Base-by-base conservation (phyloP, 1,140 invertebrate species). In the Helicorthomorpha holstii region DNA sequence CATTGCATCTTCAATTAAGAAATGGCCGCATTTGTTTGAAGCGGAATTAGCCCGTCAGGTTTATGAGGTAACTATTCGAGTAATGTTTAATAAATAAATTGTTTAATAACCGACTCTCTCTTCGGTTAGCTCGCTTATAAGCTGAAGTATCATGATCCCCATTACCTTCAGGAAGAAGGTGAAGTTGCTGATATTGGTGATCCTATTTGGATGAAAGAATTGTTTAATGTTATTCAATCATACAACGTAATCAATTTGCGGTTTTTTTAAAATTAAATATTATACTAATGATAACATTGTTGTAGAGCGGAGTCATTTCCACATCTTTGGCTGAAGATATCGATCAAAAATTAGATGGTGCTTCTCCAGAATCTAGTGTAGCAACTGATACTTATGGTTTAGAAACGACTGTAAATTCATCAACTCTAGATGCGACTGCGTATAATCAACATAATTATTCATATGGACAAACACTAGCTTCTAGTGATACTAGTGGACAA, bases 81-180 rank as follows among this genome's bases (percentile, higher is more conserved):
- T 7, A 34, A 34, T 34, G 29, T 34, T 16, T 34, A 34, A 34
- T 34, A 16, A 34, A 7, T 34, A 7, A 34, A 7, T 34, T 34
- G 16, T 7, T 7, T 34, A 7, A 16, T 34, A 16, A 34, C 7
- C 29, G 29, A 7, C 7, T 34, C 16, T 34, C 29, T 34, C 29
- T 7, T 34, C 7, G 7, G 29, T 7, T 34, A 73, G 54, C 64
- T 87, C 53, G 78, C 80, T 1, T 78, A 80, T 60, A 70, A 78
- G 53, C 72, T 93, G 43, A 86, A 88, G 63, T 83, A 81, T 62
- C 76, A 80, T 58, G 87, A 93, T 72, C 83, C 83, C 3, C 66
- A 77, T 49, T 74, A 67, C 44, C 72, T 69, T 45, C 64, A 65
- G 25, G 59, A 55, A n/a, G 60, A 61, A 42, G 66, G 61, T 27